Evolutionary conservation across 2,797 vertebrate species (phyloP).

Genomic region (Eulemur albifrons): DNA sequence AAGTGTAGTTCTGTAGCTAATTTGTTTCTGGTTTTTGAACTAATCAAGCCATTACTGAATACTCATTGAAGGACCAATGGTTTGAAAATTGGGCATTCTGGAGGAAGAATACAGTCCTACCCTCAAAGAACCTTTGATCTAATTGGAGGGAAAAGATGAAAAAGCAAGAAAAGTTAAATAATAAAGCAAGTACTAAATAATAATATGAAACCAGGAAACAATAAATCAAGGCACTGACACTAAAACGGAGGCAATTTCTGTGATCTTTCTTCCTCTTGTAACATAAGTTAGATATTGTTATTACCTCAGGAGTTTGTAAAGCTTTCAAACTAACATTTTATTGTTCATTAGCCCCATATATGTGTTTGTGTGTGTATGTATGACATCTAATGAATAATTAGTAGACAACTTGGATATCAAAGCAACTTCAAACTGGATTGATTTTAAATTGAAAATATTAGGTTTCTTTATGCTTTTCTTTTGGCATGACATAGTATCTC

Average conservation of each 20-base stretch:
- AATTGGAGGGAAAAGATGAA: conserved; percentile 41
- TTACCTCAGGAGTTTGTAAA: not conserved
- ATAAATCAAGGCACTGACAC: not conserved
- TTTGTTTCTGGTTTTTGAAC: not conserved
- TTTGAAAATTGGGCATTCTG: conserved; percentile 9
- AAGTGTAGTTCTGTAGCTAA: not conserved
- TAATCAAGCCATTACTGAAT: conserved; percentile 33
- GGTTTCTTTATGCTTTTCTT: not conserved
- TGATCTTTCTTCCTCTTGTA: conserved; percentile 13
- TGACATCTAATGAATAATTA: not conserved
- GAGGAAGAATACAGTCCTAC: not conserved
- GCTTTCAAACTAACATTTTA: conserved; percentile 1
- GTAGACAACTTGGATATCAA: not conserved
- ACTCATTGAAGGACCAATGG: not conserved
- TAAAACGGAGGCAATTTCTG: conserved; percentile 10
- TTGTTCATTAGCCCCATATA: not conserved
- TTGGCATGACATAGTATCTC: not conserved
- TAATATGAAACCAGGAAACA: conserved; percentile 19
- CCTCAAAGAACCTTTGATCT: conserved; percentile 58
- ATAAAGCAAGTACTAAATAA: conserved; percentile 40
- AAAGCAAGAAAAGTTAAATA: conserved; percentile 20
- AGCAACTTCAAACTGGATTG: not conserved
- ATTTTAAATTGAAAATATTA: conserved; percentile 43
- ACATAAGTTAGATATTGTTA: not conserved
- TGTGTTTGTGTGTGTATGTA: not conserved